Evolutionary conservation across 2,888 invertebrate species (phyloP).

Genomic region (Polydrusus pterygomalis): DNA sequence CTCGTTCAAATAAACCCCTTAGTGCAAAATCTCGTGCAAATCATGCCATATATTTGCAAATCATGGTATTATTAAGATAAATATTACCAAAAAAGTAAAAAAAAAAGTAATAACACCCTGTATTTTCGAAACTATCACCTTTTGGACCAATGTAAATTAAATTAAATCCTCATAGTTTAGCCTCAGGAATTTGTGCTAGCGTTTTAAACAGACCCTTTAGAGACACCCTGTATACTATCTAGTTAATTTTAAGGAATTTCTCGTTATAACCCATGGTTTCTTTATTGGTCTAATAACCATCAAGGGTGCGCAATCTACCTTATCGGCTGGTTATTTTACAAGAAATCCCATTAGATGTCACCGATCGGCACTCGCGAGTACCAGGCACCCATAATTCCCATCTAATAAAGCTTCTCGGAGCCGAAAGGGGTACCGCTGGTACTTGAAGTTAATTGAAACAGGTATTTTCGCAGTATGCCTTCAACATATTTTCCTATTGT

Average conservation of each 20-base stretch:
- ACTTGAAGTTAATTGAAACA: slow-evolving; percentile 37
- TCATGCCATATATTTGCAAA: no score
- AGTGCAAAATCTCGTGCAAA: no score
- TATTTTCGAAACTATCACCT: no score
- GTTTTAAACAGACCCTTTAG: no score
- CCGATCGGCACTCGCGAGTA: slow-evolving; percentile 25
- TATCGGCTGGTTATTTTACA: slow-evolving; percentile 17
- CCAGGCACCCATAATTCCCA: slow-evolving; percentile 30
- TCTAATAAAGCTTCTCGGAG: slow-evolving; percentile 35
- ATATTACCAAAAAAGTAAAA: no score
- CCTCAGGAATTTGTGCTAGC: no score
- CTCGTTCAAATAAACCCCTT: no score
- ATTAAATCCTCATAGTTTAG: no score
- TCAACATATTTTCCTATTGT: slow-evolving; percentile 38
- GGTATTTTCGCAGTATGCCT: slow-evolving; percentile 26
- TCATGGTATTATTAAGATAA: no score
- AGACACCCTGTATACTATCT: no score
- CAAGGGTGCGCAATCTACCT: slow-evolving; percentile 22
- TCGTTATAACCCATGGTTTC: slow-evolving; percentile 14
- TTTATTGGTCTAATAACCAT: slow-evolving; percentile 29
- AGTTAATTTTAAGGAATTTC: slow-evolving; percentile 23
- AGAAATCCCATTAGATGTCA: slow-evolving; percentile 37
- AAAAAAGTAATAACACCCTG: no score
- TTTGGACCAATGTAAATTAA: no score
- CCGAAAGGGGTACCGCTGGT: slow-evolving; percentile 34